These are phyloP conservation scores for Sitophilus oryzae DNA, from an alignment of 1,140 invertebrate species.

Conservation along the genomic window DNA sequence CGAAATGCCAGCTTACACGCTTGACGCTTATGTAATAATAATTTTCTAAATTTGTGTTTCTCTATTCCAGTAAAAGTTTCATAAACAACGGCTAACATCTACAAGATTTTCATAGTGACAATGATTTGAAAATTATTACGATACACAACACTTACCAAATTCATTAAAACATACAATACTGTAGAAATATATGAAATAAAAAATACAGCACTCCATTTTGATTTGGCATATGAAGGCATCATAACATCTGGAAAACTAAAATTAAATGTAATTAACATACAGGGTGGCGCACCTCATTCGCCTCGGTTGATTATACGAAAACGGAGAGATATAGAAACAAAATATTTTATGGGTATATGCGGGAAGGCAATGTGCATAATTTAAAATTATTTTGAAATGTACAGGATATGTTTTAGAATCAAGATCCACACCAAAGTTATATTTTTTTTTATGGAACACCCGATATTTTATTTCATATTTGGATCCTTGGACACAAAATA, in stretches of 20 bases:
- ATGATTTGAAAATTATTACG: no score
- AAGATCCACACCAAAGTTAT: no score
- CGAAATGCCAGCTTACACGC: slow-evolving; percentile 81
- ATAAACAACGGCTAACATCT: slow-evolving; percentile 87
- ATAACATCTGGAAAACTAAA: slow-evolving; percentile 86
- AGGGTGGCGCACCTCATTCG: no score
- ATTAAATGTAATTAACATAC: slow-evolving; percentile 21
- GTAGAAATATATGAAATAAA: slow-evolving; percentile 80
- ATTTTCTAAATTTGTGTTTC: slow-evolving; percentile 79
- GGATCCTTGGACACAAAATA: no score
- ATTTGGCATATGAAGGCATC: slow-evolving; percentile 83
- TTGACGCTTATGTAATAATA: slow-evolving; percentile 76
- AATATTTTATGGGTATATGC: no score
- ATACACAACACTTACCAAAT: slow-evolving; percentile 74
- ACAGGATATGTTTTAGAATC: no score
- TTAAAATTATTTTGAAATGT: no score
- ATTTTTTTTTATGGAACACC: no score
- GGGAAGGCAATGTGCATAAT: no score
- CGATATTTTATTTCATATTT: no score
- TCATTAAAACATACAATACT: slow-evolving; percentile 83
- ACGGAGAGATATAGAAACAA: no score
- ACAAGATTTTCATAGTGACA: slow-evolving; percentile 26
- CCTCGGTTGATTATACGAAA: no score
- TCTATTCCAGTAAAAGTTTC: slow-evolving; percentile 85
- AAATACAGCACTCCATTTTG: slow-evolving; percentile 77